phyloP scores from a whole-genome alignment of 2,113 vertebrate species.

The Gobius niger region DNA sequence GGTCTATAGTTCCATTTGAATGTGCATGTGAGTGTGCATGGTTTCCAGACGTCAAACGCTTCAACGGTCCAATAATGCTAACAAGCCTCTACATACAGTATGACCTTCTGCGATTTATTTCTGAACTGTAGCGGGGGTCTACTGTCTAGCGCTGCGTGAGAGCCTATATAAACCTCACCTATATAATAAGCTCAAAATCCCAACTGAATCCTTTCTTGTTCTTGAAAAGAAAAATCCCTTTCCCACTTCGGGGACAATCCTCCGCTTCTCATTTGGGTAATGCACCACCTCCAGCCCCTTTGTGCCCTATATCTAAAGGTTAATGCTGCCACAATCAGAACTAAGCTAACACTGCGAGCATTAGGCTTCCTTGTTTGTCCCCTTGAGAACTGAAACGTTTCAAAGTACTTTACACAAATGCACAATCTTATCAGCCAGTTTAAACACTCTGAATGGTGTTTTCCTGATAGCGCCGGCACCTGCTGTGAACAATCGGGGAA shows the following conservation, averaged over 20 bases:
- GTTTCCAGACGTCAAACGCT: too few relatives aligned
- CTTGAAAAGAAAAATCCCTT: background rate
- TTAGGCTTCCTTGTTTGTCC: slow-evolving; percentile 41
- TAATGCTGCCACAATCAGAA: slow-evolving; percentile 18
- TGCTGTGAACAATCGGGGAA: background rate
- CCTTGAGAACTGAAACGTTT: slow-evolving; percentile 29
- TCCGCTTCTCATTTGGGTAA: slow-evolving; percentile 14
- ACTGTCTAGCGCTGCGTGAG: background rate
- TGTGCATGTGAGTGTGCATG: too few relatives aligned
- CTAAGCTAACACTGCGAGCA: slow-evolving; percentile 40
- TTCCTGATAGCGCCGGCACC: background rate
- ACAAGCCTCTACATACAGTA: too few relatives aligned
- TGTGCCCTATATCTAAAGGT: slow-evolving; percentile 16
- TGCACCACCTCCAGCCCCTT: background rate
- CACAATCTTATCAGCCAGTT: slow-evolving; percentile 19
- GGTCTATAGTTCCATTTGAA: too few relatives aligned
- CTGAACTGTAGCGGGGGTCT: too few relatives aligned
- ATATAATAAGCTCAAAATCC: background rate
- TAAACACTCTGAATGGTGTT: background rate
- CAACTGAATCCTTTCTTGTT: background rate
- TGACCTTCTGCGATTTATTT: too few relatives aligned
- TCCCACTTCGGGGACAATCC: background rate
- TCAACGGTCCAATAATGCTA: too few relatives aligned
- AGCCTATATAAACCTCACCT: background rate
- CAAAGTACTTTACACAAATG: slow-evolving; percentile 26